Evolutionary conservation across 2,797 vertebrate species (phyloP), one percentile per base, ranked within the genome.

Genomic region (Sebastolobus altivelis): DNA sequence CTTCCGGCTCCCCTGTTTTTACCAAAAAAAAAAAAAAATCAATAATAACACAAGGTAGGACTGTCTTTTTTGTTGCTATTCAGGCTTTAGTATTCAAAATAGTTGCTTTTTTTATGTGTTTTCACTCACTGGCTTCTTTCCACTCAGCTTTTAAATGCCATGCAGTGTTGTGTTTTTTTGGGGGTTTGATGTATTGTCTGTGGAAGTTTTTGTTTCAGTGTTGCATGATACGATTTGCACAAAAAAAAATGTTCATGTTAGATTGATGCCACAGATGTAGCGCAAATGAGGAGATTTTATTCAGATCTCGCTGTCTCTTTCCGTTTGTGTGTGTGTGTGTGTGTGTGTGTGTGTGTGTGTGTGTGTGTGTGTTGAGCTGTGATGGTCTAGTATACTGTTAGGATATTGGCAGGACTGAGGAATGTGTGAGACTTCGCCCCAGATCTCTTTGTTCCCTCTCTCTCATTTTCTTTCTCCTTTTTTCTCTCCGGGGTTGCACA

Each of bases 381-480:
- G 79, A 80, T 80, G 83, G 70, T 92, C 69, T 87, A 58, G 86
- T 90, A 82, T 86, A 88, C 87, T 92, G 91, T 89, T 92, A 88
- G 81, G 69, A 91, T 92, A 91, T 91, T 92, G 89, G 91, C 89
- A 92, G 84, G 71, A 82, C 80, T 92, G 79, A 89, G 93, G 94
- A 95, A 96, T 95, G 92, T 93, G 91, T 90, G 88, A 93, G 90
- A 93, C 89, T 91, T 93, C 92, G 85, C 93, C 93, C 88, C 83
- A 91, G 90, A 89, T 94, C 89, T 94, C 94, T 96, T 96, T 95
- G 95, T 96, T 95, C 94, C 91, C 86, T 86, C 86, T 90, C 89
- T 76, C 89, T 89, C 84, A 72, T 83, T 90, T 79, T 91, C 87
- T 90, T 83, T 90, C 83, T 87, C 84, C 75, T 84, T 87, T 88